A percentile compares a stretch with the other conserved stretches of the same genome.
Conservation (phyloP, 2,888 invertebrate genomes). For the Brenthis hecate region DNA sequence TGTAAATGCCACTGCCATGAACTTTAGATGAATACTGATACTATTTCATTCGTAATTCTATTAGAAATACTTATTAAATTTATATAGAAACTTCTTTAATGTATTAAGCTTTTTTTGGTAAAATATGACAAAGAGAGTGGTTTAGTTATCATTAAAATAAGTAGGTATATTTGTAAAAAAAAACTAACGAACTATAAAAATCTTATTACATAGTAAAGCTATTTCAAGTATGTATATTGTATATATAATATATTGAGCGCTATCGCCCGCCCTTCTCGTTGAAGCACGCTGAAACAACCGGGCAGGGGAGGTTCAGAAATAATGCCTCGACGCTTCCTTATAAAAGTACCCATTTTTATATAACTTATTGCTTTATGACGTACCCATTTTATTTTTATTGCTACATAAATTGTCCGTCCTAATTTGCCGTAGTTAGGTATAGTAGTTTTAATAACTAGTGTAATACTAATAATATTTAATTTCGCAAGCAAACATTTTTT, state of each 20-base stretch:
- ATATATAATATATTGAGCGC: conserved; percentile 9
- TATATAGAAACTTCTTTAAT: background rate
- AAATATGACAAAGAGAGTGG: no score
- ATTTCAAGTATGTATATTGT: no score
- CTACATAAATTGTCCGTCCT: background rate
- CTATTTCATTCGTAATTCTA: conserved; percentile 23
- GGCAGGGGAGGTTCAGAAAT: conserved; percentile 15
- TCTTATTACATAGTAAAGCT: no score
- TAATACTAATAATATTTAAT: no score
- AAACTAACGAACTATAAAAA: no score
- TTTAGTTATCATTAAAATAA: no score
- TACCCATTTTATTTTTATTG: conserved; percentile 11
- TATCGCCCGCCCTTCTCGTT: conserved; percentile 24
- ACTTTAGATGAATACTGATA: conserved; percentile 38
- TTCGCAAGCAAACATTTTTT: no score
- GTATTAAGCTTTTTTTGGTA: no score
- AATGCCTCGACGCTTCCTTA: conserved; percentile 17
- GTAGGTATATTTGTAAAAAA: no score
- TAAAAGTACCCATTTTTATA: conserved; percentile 18
- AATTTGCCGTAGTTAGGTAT: background rate
- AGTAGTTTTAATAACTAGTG: background rate
- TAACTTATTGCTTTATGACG: conserved; percentile 6
- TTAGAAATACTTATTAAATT: background rate
- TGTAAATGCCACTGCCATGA: conserved; percentile 43
- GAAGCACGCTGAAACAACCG: conserved; percentile 22